Evolutionary conservation across 2,797 vertebrate species (phyloP).

Genomic region (Ctenosaura bakeri): DNA sequence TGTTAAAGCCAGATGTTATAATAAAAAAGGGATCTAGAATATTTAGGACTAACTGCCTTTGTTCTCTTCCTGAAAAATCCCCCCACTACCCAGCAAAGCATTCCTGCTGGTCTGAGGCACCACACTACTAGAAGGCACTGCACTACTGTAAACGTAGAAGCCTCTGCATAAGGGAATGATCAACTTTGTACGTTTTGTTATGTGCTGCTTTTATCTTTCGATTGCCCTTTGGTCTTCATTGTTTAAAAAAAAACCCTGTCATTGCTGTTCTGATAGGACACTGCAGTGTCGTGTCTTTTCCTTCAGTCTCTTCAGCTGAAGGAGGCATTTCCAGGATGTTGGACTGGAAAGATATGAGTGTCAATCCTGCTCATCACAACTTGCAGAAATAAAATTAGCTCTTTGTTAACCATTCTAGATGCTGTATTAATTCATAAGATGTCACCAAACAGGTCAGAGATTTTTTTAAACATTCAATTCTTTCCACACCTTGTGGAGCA

Average conservation of each 20-base stretch:
- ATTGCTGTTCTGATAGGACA: neutral
- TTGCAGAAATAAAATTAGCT: neutral
- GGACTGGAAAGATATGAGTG: neutral
- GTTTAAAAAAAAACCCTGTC: neutral
- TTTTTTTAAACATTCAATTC: neutral
- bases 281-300: neutral
- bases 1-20: neutral
- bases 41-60: neutral
- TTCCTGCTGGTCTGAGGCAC: neutral
- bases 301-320: neutral
- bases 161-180: neutral
- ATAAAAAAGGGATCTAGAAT: neutral
- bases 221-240: neutral
- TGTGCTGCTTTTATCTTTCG: neutral
- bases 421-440: neutral
- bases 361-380: neutral
- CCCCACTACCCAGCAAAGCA: neutral
- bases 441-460: neutral
- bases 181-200: neutral
- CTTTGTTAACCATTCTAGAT: neutral
- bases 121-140: conserved; percentile 51
- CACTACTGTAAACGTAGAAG: conserved; percentile 14
- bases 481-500: neutral
- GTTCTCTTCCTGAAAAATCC: neutral
- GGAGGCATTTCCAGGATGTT: neutral